These are phyloP conservation scores for Epirrita christyi DNA, from an alignment of 2,888 invertebrate genomes.

Conservation along the genomic window DNA sequence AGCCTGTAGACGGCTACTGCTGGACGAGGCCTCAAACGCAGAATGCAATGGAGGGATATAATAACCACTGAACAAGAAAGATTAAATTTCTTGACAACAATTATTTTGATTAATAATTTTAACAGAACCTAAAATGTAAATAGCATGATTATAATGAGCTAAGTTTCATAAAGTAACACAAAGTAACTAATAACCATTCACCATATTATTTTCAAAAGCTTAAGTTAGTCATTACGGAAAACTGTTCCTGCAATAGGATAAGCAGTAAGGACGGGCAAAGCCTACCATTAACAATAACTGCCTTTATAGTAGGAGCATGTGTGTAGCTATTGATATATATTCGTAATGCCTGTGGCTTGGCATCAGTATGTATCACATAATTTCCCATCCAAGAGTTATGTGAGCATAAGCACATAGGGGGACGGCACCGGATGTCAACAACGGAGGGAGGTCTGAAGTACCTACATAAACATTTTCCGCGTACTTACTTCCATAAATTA, in stretches of 20 bases:
- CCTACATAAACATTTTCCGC: constrained; percentile 83
- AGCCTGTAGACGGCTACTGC: no score
- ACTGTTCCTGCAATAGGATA: constrained; percentile 32
- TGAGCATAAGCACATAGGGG: constrained; percentile 50
- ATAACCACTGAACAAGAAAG: no score
- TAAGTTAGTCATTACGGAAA: constrained; percentile 37
- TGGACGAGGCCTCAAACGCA: no score
- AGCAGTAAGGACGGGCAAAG: constrained; percentile 32
- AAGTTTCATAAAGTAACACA: not conserved
- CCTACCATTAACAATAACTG: constrained; percentile 36
- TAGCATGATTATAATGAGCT: no score
- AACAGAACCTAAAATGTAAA: no score
- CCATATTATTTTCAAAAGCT: constrained; percentile 32
- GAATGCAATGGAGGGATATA: no score
- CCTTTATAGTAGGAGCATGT: constrained; percentile 19
- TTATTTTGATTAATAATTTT: no score
- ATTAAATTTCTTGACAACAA: no score
- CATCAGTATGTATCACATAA: constrained; percentile 41
- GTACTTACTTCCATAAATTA: constrained; percentile 84
- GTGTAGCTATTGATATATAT: constrained; percentile 7
- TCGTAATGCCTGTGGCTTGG: constrained; percentile 28
- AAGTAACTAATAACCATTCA: constrained; percentile 6
- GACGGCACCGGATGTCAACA: constrained; percentile 75
- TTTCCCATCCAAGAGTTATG: constrained; percentile 46
- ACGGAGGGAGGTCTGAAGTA: constrained; percentile 62